Evolutionary conservation across 2,797 vertebrate species (phyloP).

Genomic region (Salarias fasciatus): DNA sequence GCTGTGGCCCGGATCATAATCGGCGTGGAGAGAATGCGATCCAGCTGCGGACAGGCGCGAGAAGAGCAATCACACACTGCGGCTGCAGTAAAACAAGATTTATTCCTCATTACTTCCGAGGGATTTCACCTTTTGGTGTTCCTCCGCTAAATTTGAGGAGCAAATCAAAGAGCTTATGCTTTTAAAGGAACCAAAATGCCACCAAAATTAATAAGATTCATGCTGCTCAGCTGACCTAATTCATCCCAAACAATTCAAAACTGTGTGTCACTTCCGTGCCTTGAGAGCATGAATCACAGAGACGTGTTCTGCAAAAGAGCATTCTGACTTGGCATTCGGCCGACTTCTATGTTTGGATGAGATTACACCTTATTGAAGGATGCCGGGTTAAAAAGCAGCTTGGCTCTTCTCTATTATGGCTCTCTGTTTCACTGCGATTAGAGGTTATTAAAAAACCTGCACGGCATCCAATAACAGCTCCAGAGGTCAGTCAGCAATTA

Average conservation of each 20-base stretch:
- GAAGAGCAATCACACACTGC: slow-evolving; percentile 13
- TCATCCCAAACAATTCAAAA: slow-evolving; percentile 48
- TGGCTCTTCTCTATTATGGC: slow-evolving; percentile 52
- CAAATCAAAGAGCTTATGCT: not conserved
- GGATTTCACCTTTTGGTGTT: not conserved
- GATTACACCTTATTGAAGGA: slow-evolving; percentile 67
- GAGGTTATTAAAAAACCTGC: slow-evolving; percentile 65
- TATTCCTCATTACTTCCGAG: slow-evolving; percentile 20
- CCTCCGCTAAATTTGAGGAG: not conserved
- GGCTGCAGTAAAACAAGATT: slow-evolving; percentile 12
- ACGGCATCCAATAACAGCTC: slow-evolving; percentile 44
- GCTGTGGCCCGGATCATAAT: not conserved
- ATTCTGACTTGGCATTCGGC: slow-evolving; percentile 29
- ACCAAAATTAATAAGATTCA: slow-evolving; percentile 16
- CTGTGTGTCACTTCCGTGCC: slow-evolving; percentile 8
- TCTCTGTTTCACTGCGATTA: slow-evolving; percentile 67
- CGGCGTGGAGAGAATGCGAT: slow-evolving; percentile 15
- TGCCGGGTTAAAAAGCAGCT: slow-evolving; percentile 50
- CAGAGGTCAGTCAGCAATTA: slow-evolving; percentile 75
- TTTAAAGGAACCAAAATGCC: not conserved
- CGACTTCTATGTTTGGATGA: slow-evolving; percentile 45
- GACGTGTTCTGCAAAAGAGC: slow-evolving; percentile 38
- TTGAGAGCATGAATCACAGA: slow-evolving; percentile 55
- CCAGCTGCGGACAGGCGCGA: slow-evolving; percentile 14
- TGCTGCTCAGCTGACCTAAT: slow-evolving; percentile 38